These are phyloP conservation scores for Toxotes jaculatrix DNA, from an alignment of 2,113 vertebrate genomes.

Conservation along the genomic window DNA sequence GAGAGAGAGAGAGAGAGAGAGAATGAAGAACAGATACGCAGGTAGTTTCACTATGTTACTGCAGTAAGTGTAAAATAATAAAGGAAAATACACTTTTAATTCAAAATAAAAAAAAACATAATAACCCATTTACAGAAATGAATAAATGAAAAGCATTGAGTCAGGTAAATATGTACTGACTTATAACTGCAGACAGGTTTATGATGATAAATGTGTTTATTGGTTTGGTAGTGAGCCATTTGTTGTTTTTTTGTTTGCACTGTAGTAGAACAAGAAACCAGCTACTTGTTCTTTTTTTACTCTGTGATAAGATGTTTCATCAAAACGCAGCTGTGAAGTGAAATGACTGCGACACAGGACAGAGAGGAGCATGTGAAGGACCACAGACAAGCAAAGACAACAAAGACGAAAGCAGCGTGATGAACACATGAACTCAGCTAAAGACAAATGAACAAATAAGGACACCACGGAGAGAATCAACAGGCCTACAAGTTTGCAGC, in stretches of 20 bases:
- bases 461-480: no score
- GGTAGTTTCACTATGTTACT: neutral
- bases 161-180: neutral
- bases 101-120: neutral
- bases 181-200: neutral
- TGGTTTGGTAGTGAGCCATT: neutral
- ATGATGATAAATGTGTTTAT: neutral
- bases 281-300: conserved; percentile 5
- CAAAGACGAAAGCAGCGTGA: no score
- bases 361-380: neutral
- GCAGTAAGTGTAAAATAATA: neutral
- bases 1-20: conserved; percentile 34
- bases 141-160: neutral
- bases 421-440: no score
- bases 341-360: no score
- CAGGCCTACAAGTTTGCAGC: neutral
- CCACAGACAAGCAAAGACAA: no score
- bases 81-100: neutral
- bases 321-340: neutral
- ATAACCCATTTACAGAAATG: neutral
- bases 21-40: neutral
- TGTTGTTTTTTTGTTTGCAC: conserved; percentile 7
- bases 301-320: conserved; percentile 1
- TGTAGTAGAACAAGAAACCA: neutral
- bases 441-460: neutral